Evolutionary conservation across 2,797 vertebrate genomes (phyloP).

Genomic region (Oreochromis mossambicus): DNA sequence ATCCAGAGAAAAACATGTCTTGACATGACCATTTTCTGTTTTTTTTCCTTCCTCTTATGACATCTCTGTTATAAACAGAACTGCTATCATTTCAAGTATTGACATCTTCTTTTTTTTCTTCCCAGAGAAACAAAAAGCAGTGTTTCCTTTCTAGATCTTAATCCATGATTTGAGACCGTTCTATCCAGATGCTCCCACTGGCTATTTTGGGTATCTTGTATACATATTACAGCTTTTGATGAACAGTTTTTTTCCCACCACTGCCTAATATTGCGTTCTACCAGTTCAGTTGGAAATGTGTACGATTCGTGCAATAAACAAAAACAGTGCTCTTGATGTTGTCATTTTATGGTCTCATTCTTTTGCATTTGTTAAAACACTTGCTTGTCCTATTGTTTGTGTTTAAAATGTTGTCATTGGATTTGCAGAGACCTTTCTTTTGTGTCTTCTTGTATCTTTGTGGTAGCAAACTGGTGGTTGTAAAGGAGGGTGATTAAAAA

Average conservation of each 20-base stretch:
- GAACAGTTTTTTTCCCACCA: slow-evolving; percentile 49
- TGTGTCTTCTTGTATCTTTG: slow-evolving; percentile 4
- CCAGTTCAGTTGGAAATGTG: slow-evolving; percentile 73
- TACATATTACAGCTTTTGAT: slow-evolving; percentile 58
- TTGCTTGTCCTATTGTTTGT: not conserved
- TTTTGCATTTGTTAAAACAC: not conserved
- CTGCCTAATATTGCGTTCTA: slow-evolving; percentile 69
- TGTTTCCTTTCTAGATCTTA: slow-evolving; percentile 50
- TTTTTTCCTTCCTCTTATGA: slow-evolving; percentile 1
- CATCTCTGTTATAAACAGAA: slow-evolving; percentile 38
- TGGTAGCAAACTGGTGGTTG: slow-evolving; percentile 89
- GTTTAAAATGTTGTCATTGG: not conserved
- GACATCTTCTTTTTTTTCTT: slow-evolving; percentile 37
- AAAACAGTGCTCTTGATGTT: slow-evolving; percentile 47
- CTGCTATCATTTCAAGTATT: slow-evolving; percentile 42
- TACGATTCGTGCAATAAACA: slow-evolving; percentile 80
- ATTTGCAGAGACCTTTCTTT: not conserved
- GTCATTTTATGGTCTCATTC: not conserved
- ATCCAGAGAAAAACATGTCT: slow-evolving; percentile 40
- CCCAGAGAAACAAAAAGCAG: slow-evolving; percentile 5
- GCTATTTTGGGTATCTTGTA: slow-evolving; percentile 62
- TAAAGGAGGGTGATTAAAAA: slow-evolving; percentile 91
- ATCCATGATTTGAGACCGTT: slow-evolving; percentile 47
- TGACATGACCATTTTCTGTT: slow-evolving; percentile 14
- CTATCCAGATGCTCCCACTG: slow-evolving; percentile 47